Evolutionary conservation across 2,888 invertebrate species (phyloP).

Genomic region (Melanostoma mellinum): DNA sequence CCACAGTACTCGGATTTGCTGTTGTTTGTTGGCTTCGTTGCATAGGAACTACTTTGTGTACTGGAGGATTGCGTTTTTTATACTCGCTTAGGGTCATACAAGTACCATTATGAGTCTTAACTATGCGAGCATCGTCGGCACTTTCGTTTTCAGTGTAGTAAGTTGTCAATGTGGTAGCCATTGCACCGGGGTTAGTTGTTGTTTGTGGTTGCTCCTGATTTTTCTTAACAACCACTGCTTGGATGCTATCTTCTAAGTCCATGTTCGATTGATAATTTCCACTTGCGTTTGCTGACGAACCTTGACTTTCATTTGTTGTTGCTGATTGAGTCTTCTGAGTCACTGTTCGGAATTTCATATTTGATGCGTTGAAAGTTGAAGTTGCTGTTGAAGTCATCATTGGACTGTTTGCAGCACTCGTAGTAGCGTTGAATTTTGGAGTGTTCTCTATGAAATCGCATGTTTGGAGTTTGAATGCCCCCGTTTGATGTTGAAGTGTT

Average conservation of each 20-base stretch:
- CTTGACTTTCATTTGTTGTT: conserved; percentile 44
- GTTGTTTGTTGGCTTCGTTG: conserved; percentile 27
- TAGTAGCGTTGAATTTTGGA: conserved; percentile 30
- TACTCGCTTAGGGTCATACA: conserved; percentile 79
- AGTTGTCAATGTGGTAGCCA: conserved; percentile 78
- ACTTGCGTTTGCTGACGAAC: conserved; percentile 13
- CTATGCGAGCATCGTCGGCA: conserved; percentile 77
- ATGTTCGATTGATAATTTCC: conserved; percentile 73
- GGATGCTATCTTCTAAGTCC: conserved; percentile 81
- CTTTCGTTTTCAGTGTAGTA: conserved; percentile 77
- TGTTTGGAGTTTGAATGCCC: conserved; percentile 43
- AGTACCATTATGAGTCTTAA: conserved; percentile 78
- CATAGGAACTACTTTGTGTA: conserved; percentile 59
- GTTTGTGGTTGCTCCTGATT: conserved; percentile 76
- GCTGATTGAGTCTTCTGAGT: conserved; percentile 20
- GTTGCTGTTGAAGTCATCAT: conserved; percentile 37
- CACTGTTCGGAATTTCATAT: conserved; percentile 34
- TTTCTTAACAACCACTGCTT: conserved; percentile 80
- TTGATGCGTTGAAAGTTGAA: conserved; percentile 20
- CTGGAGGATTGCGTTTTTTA: conserved; percentile 77
- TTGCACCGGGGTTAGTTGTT: conserved; percentile 76
- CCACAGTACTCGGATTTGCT: conserved; percentile 20
- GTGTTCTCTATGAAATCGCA: conserved; percentile 38
- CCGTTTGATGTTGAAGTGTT: conserved; percentile 10
- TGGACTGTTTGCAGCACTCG: conserved; percentile 24